A percentile compares a stretch with the other conserved stretches of the same genome.
phyloP scores from a whole-genome alignment of 2,797 vertebrate genomes.

The Eulemur coronatus region DNA sequence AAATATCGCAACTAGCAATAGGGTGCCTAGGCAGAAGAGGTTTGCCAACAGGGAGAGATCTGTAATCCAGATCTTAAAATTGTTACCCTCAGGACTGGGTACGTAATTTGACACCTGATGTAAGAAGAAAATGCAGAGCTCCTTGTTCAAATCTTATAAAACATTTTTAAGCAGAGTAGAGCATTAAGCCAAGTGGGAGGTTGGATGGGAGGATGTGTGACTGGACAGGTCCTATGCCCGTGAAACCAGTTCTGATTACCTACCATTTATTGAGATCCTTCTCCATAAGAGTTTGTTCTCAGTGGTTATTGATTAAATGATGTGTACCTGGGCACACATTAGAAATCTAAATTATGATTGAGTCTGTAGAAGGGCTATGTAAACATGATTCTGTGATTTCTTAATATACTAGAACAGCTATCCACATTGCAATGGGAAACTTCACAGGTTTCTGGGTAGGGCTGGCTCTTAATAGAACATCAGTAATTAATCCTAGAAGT shows the following conservation, averaged over 20 bases:
- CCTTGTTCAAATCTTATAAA: background rate
- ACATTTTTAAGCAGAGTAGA: background rate
- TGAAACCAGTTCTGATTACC: background rate
- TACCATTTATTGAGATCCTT: background rate
- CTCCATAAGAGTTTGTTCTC: background rate
- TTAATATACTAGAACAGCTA: background rate
- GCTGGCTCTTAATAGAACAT: background rate
- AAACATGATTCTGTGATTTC: background rate
- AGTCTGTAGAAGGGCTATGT: background rate
- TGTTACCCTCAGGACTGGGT: background rate
- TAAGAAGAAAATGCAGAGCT: background rate
- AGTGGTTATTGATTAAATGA: constrained; percentile 13
- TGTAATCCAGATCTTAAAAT: background rate
- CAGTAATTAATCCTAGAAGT: background rate
- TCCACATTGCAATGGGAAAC: background rate
- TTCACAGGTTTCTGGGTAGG: background rate
- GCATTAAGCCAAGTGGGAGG: background rate
- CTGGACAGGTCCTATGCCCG: fast-evolving
- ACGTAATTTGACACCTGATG: background rate
- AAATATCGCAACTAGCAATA: background rate
- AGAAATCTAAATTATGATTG: background rate
- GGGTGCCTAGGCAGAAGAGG: background rate
- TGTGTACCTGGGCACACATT: background rate
- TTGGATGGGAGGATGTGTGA: fast-evolving
- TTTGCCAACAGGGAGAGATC: background rate